A percentile compares a stretch with the other conserved stretches of the same genome.
Evolutionary conservation across 2,888 invertebrate genomes (phyloP).

Genomic region (Dasysyrphus tricinctus): DNA sequence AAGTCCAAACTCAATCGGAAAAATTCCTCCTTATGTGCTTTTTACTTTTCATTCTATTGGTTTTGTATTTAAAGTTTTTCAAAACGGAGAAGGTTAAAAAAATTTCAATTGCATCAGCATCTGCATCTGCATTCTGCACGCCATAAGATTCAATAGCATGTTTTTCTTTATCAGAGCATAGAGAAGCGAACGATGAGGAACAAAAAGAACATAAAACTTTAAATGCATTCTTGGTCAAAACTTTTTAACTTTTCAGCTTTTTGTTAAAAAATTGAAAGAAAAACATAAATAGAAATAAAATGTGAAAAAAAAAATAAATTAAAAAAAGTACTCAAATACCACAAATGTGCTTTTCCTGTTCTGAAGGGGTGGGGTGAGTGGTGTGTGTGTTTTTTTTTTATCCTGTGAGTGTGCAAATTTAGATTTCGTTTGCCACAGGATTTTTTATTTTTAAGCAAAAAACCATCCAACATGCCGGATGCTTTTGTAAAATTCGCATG

Average conservation of each 20-base stretch:
- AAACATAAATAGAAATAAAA: conserved; percentile 18
- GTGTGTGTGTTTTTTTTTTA: conserved; percentile 10
- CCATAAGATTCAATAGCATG: conserved; percentile 13
- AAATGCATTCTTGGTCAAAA: conserved; percentile 49
- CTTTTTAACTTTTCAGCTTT: conserved; percentile 43
- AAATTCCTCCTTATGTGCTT: neutral
- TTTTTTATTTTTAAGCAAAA: conserved; percentile 29
- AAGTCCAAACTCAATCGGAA: conserved; percentile 11
- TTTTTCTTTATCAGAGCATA: conserved; percentile 7
- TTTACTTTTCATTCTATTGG: neutral
- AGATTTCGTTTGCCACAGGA: conserved; percentile 43
- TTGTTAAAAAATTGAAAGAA: conserved; percentile 23
- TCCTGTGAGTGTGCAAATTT: conserved; percentile 39
- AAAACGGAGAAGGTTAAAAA: neutral
- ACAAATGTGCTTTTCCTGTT: conserved; percentile 53
- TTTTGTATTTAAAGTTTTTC: conserved; percentile 7
- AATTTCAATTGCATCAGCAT: neutral
- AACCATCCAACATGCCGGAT: conserved; percentile 49
- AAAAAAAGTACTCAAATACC: conserved; percentile 45
- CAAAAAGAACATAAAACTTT: conserved; percentile 14
- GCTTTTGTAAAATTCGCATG: conserved; percentile 55
- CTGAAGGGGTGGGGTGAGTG: neutral
- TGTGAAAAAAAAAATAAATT: conserved; percentile 3
- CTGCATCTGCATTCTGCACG: neutral
- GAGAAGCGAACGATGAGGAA: neutral